A percentile compares a stretch with the other conserved stretches of the same genome.
Evolutionary conservation across 2,888 invertebrate species (phyloP).

Genomic region (Desoria tigrina): DNA sequence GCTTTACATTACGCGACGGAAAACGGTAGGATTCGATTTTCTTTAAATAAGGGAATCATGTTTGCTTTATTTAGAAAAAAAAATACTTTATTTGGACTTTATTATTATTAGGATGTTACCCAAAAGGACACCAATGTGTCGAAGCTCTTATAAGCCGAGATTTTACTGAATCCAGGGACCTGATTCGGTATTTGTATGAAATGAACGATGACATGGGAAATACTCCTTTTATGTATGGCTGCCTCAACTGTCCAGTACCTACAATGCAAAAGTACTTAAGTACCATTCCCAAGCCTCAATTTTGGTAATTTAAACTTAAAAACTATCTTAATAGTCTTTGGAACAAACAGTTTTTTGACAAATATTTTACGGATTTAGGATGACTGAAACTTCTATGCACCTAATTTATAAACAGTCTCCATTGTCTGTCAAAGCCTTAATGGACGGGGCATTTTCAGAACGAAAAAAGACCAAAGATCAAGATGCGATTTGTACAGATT

Average conservation of each 20-base stretch:
- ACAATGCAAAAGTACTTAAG: conserved; percentile 29
- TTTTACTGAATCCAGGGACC: conserved; percentile 20
- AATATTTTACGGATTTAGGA: too few relatives aligned
- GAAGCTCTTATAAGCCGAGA: conserved; percentile 24
- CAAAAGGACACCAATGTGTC: conserved; percentile 34
- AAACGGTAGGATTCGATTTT: conserved; percentile 29
- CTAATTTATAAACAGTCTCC: conserved; percentile 32
- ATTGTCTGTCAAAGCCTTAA: conserved; percentile 27
- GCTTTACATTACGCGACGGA: conserved; percentile 31
- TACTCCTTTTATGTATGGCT: conserved; percentile 29
- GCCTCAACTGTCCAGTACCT: conserved; percentile 25
- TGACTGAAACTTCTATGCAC: conserved; percentile 32
- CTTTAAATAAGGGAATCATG: background rate
- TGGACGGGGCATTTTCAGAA: conserved; percentile 32
- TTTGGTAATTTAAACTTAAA: conserved; percentile 19
- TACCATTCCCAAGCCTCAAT: conserved; percentile 23
- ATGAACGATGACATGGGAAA: conserved; percentile 26
- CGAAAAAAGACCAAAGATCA: too few relatives aligned
- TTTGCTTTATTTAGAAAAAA: background rate
- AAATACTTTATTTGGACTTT: background rate
- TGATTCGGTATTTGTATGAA: conserved; percentile 25
- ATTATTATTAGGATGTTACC: conserved; percentile 33
- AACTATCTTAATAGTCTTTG: background rate
- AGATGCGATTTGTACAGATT: conserved; percentile 34
- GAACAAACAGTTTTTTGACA: background rate